Base-by-base conservation (phyloP, 2,113 vertebrate genomes). In the Nipponia nippon region DNA sequence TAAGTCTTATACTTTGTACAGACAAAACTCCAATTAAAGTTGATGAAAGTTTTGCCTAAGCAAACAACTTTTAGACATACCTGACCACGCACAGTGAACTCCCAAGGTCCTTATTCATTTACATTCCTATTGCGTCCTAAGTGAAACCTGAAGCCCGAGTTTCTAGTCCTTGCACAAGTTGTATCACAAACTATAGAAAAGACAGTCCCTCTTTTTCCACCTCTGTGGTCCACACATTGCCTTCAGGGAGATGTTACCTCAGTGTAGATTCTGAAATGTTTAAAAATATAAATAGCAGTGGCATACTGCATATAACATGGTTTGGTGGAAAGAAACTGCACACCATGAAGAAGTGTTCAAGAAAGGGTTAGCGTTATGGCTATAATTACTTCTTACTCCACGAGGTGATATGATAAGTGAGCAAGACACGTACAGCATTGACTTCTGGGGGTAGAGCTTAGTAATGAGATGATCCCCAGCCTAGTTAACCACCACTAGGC, bases 61-160 rank as follows among this genome's bases (percentile, higher is more conserved):
- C 7, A 59, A 75, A 65, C 3, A 58, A 11, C 26, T 73, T 94
- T 87, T 67, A 69, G 49, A 27, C 25, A 16, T 63, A 78, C 4
- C 2, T 13, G 7, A 46, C 32, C 36, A 47, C 10, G 65, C 3
- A 17, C 2, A 62, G 12, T 76, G 29, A 77, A 62, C 1, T 62
- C 13, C 9, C 0, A 0, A 87, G 8, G 11, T 52, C 26, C 36
- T 90, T 61, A 46, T 53, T 70, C 0, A 50, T 65, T 69, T 55
- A 50, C 58, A 81, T 71, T 93, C 19, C 46, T 27, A 9, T 16
- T 82, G 7, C 10, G 34, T 40, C 25, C 11, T 61, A 47, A 75
- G 19, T 23, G 25, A 81, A 75, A 61, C 4, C 17, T 17, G 17
- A 63, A 78, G 18, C 11, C 32, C 0, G 0, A 25, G 61, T 58